Conservation (phyloP, 1,140 invertebrate genomes). For the Ceratosolen fusciceps region DNA sequence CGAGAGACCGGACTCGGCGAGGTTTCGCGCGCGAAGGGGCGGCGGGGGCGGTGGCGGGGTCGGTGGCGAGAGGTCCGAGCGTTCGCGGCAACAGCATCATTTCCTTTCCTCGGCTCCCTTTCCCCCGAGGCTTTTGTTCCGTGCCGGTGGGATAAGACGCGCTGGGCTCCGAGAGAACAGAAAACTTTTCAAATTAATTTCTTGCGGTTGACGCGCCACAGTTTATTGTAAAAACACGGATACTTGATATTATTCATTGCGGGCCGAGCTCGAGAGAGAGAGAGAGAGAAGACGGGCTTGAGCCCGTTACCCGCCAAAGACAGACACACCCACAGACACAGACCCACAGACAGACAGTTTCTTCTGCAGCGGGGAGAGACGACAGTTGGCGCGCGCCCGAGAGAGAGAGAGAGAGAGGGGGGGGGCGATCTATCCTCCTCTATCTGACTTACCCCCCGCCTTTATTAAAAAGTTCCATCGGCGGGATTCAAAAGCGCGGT, state of each 20-base stretch:
- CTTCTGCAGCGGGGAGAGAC: no score
- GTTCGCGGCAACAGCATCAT: neutral
- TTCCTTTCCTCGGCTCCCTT: neutral
- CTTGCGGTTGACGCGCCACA: slow-evolving; percentile 19
- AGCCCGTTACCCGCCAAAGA: no score
- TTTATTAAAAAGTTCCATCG: neutral
- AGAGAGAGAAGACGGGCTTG: no score
- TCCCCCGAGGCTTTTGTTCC: neutral
- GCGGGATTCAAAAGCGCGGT: neutral
- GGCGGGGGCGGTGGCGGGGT: no score
- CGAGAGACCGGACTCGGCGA: no score
- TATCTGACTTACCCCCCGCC: no score
- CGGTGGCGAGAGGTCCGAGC: neutral
- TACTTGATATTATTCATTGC: slow-evolving; percentile 26
- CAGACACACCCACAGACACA: no score
- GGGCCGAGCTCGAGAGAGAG: neutral
- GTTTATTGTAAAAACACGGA: slow-evolving; percentile 29
- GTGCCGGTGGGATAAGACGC: neutral
- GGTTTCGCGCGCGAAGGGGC: no score
- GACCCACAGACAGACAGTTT: no score
- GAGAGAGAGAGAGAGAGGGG: neutral
- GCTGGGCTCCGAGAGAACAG: slow-evolving; percentile 7
- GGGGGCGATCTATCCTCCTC: no score
- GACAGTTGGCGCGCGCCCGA: neutral
- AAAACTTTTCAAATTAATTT: slow-evolving; percentile 43